phyloP scores from a whole-genome alignment of 2,888 invertebrate genomes.

The Orchesellides sinensis region DNA sequence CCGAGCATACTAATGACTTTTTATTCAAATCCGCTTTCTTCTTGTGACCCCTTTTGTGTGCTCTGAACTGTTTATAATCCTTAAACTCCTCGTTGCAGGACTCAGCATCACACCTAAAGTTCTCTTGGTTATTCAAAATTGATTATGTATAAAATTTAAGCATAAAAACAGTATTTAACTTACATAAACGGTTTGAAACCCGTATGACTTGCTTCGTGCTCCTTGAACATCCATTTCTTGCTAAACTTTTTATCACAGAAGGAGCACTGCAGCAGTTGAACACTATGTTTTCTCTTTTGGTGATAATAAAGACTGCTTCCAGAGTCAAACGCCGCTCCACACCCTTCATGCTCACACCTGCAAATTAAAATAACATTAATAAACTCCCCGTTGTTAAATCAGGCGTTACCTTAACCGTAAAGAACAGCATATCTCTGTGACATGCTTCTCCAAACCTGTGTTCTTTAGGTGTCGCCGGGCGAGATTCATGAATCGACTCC shows the following conservation, averaged over 20 bases:
- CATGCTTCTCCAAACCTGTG: constrained; percentile 38
- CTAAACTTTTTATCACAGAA: constrained; percentile 62
- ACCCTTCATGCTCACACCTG: constrained; percentile 66
- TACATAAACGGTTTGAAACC: constrained; percentile 62
- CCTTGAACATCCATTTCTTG: constrained; percentile 66
- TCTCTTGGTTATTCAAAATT: too few relatives aligned
- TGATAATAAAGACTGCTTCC: constrained; percentile 62
- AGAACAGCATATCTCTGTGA: too few relatives aligned
- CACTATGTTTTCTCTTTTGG: constrained; percentile 51
- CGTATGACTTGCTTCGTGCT: constrained; percentile 69
- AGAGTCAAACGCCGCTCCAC: constrained; percentile 66
- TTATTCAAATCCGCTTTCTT: constrained; percentile 16
- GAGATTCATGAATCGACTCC: constrained; percentile 32
- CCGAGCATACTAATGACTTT: constrained; percentile 31
- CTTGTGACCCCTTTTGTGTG: constrained; percentile 49
- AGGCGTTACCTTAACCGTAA: too few relatives aligned
- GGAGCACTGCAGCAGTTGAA: constrained; percentile 53
- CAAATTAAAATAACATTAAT: not conserved
- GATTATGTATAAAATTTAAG: not conserved
- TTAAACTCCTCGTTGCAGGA: constrained; percentile 58
- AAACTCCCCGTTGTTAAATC: too few relatives aligned
- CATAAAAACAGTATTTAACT: not conserved
- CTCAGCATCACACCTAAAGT: constrained; percentile 57
- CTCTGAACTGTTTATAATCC: constrained; percentile 31
- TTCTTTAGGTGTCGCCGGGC: not conserved